Evolutionary conservation across 2,888 invertebrate species (phyloP), one percentile per base, ranked within the genome.

Genomic region (Drosophila conformis): DNA sequence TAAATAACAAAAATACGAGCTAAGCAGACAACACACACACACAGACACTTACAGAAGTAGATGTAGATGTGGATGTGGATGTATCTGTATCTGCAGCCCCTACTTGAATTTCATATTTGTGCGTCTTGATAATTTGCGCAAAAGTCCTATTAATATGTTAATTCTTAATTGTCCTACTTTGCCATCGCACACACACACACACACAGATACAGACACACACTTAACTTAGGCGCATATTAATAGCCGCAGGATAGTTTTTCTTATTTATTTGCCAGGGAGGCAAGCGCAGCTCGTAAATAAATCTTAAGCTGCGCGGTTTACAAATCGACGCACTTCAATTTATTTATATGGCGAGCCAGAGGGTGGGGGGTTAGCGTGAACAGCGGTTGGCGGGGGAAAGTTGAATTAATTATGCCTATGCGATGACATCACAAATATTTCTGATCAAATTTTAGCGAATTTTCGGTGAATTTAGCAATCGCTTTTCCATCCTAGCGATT

Each of bases 131-230:
- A 87, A 87, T 87, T 87, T 86, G 89, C 87, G 89, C 87, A 88
- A 89, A 90, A 90, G 65, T 90, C 82, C 87, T 89, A 88, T 88
- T 88, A 88, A 88, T 88, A 88, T 88, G 88, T 90, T 90, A 88
- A 88, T 88, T 89, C 88, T 80, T 89, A 87, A 90, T 87, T 88
- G 87, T 90, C 69, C 89, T 75, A 78, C 83, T 83, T 82, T 71
- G 57, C 62, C 67, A 65, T 46, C 31, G 15, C 72, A 60, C 68
- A 59, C 69, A 57, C 64, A 57, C 15, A 33, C 49, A 27, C 27
- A 33, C 51, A 61, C 48, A 57, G 36, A 67, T 7, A 48, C 15
- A 48, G 3, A 18, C 64, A 54, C 56, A 42, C 56, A 27, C 31
- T 40, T n/a, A 40, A 61, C 42, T 70, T 73, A 69, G 71, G 64